These are phyloP conservation scores for Desoria tigrina DNA, from an alignment of 2,888 invertebrate species.

Conservation along the genomic window DNA sequence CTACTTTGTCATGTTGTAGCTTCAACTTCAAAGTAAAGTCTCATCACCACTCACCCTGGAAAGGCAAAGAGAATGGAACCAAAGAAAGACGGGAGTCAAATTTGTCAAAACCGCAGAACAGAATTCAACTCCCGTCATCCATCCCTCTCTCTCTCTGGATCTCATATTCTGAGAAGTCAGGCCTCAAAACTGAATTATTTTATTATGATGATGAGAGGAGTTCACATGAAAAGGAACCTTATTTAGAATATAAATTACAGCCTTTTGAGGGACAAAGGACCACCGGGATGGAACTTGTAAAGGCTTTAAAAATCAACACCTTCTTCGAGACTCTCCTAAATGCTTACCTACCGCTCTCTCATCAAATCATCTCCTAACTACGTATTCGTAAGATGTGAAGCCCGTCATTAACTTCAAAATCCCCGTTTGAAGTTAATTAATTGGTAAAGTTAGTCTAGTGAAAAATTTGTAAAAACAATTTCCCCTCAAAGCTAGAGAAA, in stretches of 20 bases:
- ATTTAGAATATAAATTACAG: neutral
- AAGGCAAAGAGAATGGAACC: neutral
- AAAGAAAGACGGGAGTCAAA: constrained; percentile 4
- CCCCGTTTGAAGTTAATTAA: too few relatives aligned
- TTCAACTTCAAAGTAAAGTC: constrained; percentile 4
- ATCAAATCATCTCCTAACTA: too few relatives aligned
- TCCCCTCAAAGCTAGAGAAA: too few relatives aligned
- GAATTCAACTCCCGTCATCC: neutral
- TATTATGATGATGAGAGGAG: constrained; percentile 8
- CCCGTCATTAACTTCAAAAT: too few relatives aligned
- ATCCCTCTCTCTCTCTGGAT: neutral
- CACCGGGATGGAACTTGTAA: neutral
- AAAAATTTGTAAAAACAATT: too few relatives aligned
- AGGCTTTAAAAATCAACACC: neutral
- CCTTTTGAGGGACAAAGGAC: constrained; percentile 1
- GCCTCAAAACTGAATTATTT: neutral
- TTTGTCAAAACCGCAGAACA: constrained; percentile 6
- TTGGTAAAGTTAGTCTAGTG: too few relatives aligned
- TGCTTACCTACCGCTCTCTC: too few relatives aligned
- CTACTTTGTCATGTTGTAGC: neutral
- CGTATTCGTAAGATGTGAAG: too few relatives aligned
- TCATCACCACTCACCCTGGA: neutral
- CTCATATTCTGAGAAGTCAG: neutral
- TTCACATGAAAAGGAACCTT: neutral
- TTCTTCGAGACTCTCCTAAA: too few relatives aligned